Conservation (phyloP, 1,140 invertebrate genomes). For the Drosophila trapezifrons region DNA sequence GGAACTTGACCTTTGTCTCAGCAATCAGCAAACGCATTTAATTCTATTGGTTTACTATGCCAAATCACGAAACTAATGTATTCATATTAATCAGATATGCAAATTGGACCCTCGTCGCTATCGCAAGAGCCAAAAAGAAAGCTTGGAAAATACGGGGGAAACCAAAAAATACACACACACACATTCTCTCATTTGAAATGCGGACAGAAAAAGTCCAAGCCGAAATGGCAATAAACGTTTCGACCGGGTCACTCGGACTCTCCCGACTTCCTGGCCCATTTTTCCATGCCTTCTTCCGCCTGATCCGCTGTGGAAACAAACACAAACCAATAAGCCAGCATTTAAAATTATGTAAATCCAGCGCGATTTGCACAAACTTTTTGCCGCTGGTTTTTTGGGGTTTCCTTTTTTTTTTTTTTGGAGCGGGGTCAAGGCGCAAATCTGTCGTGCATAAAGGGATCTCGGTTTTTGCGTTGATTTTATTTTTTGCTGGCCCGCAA, state of each 20-base stretch:
- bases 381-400: slow-evolving; percentile 27
- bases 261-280: slow-evolving; percentile 46
- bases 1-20: slow-evolving; percentile 66
- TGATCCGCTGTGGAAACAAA: slow-evolving; percentile 64
- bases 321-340: slow-evolving; percentile 74
- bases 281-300: slow-evolving; percentile 18
- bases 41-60: slow-evolving; percentile 70
- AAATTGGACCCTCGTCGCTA: slow-evolving; percentile 56
- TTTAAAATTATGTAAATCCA: slow-evolving; percentile 77
- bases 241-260: slow-evolving; percentile 60
- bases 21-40: slow-evolving; percentile 71
- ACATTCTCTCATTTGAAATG: slow-evolving; percentile 11
- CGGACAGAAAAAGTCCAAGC: slow-evolving; percentile 39
- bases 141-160: slow-evolving; percentile 10
- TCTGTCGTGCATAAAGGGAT: slow-evolving; percentile 67
- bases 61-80: slow-evolving; percentile 78
- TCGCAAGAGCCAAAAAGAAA: slow-evolving; percentile 19
- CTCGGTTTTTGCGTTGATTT: slow-evolving; percentile 37
- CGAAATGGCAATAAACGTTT: slow-evolving; percentile 66
- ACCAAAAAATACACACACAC: slow-evolving; percentile 1
- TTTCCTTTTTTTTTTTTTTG: slow-evolving; percentile 12
- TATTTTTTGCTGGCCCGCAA: slow-evolving; percentile 42
- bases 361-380: slow-evolving; percentile 76
- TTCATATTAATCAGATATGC: slow-evolving; percentile 83
- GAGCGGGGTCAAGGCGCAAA: slow-evolving; percentile 66